phyloP scores from a whole-genome alignment of 2,113 vertebrate genomes.

The Acinonyx jubatus region DNA sequence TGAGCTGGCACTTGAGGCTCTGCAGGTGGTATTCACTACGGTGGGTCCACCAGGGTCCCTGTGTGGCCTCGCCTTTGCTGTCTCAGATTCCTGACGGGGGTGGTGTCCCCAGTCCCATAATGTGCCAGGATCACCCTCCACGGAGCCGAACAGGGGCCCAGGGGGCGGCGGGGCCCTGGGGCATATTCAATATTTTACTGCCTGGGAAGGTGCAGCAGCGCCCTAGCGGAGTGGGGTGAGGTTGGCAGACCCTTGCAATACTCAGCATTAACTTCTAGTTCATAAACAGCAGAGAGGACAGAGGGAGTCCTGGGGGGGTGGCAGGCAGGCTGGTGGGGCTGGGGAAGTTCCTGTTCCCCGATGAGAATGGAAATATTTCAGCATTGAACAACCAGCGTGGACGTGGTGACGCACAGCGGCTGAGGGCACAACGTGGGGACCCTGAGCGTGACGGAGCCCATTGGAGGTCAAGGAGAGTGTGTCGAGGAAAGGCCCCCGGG shows the following conservation, averaged over 20 bases:
- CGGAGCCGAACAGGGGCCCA: background rate
- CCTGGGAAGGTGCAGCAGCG: accelerated
- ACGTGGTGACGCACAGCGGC: accelerated
- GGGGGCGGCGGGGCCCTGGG: accelerated
- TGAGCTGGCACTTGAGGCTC: background rate
- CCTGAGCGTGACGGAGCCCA: accelerated
- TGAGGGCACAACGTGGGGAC: too few relatives aligned
- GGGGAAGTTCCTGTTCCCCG: background rate
- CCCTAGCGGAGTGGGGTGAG: accelerated
- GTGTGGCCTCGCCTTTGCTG: background rate
- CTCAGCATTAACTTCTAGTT: background rate
- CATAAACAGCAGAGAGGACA: background rate
- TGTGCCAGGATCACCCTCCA: background rate
- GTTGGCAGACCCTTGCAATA: too few relatives aligned
- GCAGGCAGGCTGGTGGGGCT: background rate
- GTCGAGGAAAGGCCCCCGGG: too few relatives aligned
- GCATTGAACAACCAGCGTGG: background rate
- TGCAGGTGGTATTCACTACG: background rate
- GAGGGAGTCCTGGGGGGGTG: accelerated
- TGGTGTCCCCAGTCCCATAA: background rate
- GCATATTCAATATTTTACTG: accelerated
- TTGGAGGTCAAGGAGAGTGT: accelerated
- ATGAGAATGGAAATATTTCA: background rate
- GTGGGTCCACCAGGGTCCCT: accelerated
- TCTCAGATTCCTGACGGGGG: background rate